These are phyloP conservation scores for Gymnopithys bicolor DNA, from an alignment of 2,797 vertebrate species.

Conservation along the genomic window DNA sequence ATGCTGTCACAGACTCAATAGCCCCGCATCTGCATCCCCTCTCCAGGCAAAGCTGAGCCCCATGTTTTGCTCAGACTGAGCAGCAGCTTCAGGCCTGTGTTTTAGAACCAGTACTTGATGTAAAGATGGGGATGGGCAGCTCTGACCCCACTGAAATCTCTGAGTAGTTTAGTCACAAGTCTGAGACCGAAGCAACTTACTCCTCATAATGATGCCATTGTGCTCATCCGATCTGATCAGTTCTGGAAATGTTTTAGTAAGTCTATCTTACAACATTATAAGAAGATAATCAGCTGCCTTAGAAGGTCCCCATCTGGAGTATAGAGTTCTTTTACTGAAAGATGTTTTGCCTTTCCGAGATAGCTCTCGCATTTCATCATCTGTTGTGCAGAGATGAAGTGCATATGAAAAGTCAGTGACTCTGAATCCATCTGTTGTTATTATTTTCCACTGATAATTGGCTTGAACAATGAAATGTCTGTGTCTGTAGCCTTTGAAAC, in stretches of 20 bases:
- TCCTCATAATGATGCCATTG: slow-evolving; percentile 79
- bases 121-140: slow-evolving; percentile 42
- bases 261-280: slow-evolving; percentile 83
- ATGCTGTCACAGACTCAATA: neutral
- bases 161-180: slow-evolving; percentile 47
- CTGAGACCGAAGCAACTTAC: slow-evolving; percentile 54
- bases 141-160: slow-evolving; percentile 65
- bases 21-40: neutral
- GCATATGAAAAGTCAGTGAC: slow-evolving; percentile 92
- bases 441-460: slow-evolving; percentile 99
- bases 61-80: neutral
- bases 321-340: slow-evolving; percentile 83
- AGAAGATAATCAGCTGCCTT: slow-evolving; percentile 87
- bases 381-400: slow-evolving; percentile 88
- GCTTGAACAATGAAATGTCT: slow-evolving; percentile 99
- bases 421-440: slow-evolving; percentile 99
- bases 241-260: slow-evolving; percentile 83
- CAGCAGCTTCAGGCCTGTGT: neutral
- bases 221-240: slow-evolving; percentile 75
- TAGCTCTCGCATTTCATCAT: slow-evolving; percentile 88
- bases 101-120: slow-evolving; percentile 20
- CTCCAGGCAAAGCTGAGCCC: neutral
- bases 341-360: slow-evolving; percentile 84
- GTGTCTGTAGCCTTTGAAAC: slow-evolving; percentile 98
- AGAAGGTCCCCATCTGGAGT: slow-evolving; percentile 96